Evolutionary conservation across 2,888 invertebrate genomes (phyloP).

Genomic region (Trisateles emortualis): DNA sequence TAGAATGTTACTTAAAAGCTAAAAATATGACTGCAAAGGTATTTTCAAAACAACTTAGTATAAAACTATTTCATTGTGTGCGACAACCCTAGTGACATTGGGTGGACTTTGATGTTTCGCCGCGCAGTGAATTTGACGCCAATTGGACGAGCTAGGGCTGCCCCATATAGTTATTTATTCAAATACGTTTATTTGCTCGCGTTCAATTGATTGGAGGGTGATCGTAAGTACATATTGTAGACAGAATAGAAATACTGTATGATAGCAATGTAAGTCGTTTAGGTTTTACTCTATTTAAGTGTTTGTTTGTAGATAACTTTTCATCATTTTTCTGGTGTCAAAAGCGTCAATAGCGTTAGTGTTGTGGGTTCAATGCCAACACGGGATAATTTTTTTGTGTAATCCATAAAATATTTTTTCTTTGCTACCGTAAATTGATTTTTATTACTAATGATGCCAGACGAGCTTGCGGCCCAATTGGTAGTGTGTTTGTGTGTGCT

Average conservation of each 20-base stretch:
- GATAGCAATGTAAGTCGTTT: neutral
- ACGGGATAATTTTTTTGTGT: too few relatives aligned
- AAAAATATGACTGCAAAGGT: neutral
- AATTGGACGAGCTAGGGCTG: conserved; percentile 68
- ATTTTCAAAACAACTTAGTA: neutral
- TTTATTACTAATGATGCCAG: too few relatives aligned
- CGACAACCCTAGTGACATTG: conserved; percentile 50
- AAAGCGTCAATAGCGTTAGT: too few relatives aligned
- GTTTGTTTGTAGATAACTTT: too few relatives aligned
- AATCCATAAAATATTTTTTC: too few relatives aligned
- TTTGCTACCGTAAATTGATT: too few relatives aligned
- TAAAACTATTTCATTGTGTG: conserved; percentile 11
- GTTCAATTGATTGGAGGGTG: conserved; percentile 63
- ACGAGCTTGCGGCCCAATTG: too few relatives aligned
- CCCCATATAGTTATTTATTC: conserved; percentile 65
- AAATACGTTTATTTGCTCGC: conserved; percentile 70
- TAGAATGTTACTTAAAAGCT: neutral
- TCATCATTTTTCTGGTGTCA: too few relatives aligned
- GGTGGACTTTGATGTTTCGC: conserved; percentile 64
- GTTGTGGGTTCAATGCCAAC: too few relatives aligned
- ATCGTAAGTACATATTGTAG: conserved; percentile 24
- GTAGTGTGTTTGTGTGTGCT: too few relatives aligned
- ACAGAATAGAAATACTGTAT: conserved; percentile 15
- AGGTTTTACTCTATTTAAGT: too few relatives aligned
- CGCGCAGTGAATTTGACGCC: conserved; percentile 66